A percentile compares a stretch with the other conserved stretches of the same genome.
These are phyloP conservation scores for Drosophila repleta DNA, from an alignment of 1,140 invertebrate species.

Conservation along the genomic window DNA sequence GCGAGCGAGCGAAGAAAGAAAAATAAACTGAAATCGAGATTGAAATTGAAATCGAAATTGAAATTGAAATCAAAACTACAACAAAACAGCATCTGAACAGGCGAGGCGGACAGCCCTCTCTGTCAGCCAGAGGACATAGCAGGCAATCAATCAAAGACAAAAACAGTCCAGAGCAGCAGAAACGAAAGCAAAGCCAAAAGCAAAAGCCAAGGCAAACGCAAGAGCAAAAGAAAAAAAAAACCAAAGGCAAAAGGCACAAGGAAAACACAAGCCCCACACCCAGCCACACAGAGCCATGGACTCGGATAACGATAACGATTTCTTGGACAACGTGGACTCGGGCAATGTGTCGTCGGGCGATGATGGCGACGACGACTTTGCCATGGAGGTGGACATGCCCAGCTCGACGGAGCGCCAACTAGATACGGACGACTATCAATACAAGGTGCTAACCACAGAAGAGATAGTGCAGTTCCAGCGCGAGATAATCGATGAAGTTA, in stretches of 20 bases:
- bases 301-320: slow-evolving; percentile 92
- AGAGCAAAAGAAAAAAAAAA: slow-evolving; percentile 8
- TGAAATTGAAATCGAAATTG: too few species aligned
- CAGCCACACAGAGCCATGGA: too few species aligned
- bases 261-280: background rate
- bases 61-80: slow-evolving; percentile 5
- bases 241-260: background rate
- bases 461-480: slow-evolving; percentile 99
- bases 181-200: slow-evolving; percentile 2
- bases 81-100: slow-evolving; percentile 11
- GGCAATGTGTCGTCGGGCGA: slow-evolving; percentile 96
- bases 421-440: slow-evolving; percentile 95
- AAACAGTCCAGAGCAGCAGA: background rate
- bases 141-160: slow-evolving; percentile 20
- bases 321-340: slow-evolving; percentile 94
- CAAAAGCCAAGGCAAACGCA: slow-evolving; percentile 7
- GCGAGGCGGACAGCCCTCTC: background rate
- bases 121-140: background rate
- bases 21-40: slow-evolving; percentile 3
- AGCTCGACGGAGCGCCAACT: slow-evolving; percentile 87
- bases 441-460: slow-evolving; percentile 96
- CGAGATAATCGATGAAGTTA: slow-evolving; percentile 98
- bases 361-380: slow-evolving; percentile 93
- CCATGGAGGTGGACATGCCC: slow-evolving; percentile 94
- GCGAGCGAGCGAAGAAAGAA: background rate